Conservation (phyloP, 2,888 invertebrate genomes). For the Myathropa florea region DNA sequence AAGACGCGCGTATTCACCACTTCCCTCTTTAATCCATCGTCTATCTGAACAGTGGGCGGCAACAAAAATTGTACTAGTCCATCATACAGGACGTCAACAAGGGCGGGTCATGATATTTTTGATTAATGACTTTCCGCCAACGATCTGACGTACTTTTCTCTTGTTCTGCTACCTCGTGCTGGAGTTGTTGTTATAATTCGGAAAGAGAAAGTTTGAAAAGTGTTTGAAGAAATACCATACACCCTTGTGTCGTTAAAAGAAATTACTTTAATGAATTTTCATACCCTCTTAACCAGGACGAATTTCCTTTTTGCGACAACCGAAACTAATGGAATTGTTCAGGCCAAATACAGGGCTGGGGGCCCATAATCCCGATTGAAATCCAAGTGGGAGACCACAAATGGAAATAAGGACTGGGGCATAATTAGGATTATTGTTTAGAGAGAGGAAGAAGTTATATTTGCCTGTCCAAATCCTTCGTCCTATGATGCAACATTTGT, state of each 20-base stretch:
- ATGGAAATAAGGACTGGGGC: slow-evolving; percentile 57
- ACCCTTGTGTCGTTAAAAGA: slow-evolving; percentile 61
- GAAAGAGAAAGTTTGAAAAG: slow-evolving; percentile 31
- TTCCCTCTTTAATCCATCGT: slow-evolving; percentile 4
- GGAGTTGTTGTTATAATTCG: background rate
- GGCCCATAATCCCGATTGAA: slow-evolving; percentile 55
- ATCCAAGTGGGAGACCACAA: slow-evolving; percentile 42
- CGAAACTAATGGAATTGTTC: slow-evolving; percentile 67
- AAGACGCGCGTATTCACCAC: slow-evolving; percentile 22
- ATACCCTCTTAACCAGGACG: slow-evolving; percentile 65
- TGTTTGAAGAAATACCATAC: slow-evolving; percentile 26
- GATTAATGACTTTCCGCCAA: slow-evolving; percentile 70
- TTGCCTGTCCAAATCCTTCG: background rate
- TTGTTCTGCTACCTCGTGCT: background rate
- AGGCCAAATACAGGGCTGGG: background rate
- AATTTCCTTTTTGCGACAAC: slow-evolving; percentile 69
- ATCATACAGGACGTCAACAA: slow-evolving; percentile 67
- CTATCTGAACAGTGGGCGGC: slow-evolving; percentile 23
- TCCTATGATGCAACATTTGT: slow-evolving; percentile 25
- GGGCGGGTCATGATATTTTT: slow-evolving; percentile 69
- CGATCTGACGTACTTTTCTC: slow-evolving; percentile 46
- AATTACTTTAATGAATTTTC: slow-evolving; percentile 75
- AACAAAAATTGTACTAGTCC: slow-evolving; percentile 58
- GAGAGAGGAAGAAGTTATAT: background rate
- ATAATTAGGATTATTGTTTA: slow-evolving; percentile 65